Percentiles rank a stretch among this genome's conserved stretches.
These are phyloP conservation scores for Actinia equina DNA, from an alignment of 64 coral and sea anemone species.

Conservation along the genomic window DNA sequence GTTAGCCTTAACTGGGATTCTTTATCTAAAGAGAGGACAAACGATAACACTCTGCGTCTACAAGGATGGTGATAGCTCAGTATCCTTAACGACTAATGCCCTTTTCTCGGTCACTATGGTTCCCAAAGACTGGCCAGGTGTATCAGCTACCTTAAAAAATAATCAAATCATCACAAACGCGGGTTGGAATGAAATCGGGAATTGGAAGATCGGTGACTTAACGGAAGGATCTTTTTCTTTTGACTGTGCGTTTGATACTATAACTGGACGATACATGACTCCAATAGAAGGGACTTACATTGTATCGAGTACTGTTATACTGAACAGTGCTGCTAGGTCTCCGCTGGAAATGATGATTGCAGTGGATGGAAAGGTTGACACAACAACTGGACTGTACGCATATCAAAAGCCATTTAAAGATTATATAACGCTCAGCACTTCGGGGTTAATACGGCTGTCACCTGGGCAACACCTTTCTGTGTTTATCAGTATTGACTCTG, in stretches of 20 bases:
- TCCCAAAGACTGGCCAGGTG: constrained; percentile 20
- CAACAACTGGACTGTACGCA: background rate
- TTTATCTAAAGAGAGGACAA: background rate
- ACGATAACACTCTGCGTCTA: background rate
- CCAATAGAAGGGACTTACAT: constrained; percentile 23
- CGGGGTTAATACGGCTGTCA: background rate
- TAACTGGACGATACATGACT: background rate
- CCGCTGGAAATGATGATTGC: constrained; percentile 2
- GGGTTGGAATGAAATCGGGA: constrained; percentile 13
- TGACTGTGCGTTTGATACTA: constrained; percentile 1
- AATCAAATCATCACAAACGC: background rate
- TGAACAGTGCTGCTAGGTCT: background rate
- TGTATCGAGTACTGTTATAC: background rate
- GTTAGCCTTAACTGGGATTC: background rate
- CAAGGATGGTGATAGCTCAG: background rate
- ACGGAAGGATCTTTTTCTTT: background rate
- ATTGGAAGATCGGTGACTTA: background rate
- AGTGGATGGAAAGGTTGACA: background rate
- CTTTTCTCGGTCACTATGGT: constrained; percentile 17
- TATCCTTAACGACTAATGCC: background rate
- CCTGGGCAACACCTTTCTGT: background rate
- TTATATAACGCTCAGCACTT: background rate
- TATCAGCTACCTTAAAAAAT: constrained; percentile 5
- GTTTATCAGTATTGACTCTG: background rate
- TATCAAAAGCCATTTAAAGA: background rate